Percentiles rank a stretch among this genome's conserved stretches.
Conservation (phyloP, 2,113 vertebrate species). For the Barbus barbus region DNA sequence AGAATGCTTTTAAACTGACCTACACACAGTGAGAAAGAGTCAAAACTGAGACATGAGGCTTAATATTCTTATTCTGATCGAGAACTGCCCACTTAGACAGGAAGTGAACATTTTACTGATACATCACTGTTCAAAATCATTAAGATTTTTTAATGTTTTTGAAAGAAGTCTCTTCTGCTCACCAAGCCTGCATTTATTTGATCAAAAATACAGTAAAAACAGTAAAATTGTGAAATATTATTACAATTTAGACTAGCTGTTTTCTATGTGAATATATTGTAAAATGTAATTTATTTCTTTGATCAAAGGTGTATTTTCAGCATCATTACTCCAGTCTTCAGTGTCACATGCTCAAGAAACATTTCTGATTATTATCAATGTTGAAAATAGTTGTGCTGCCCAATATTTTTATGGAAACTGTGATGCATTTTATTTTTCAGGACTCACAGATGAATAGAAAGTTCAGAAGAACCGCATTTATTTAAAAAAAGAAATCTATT, state of each 20-base stretch:
- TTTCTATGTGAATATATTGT: not conserved
- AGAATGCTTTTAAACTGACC: not conserved
- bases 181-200: not conserved
- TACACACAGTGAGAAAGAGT: not conserved
- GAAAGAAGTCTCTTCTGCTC: no score
- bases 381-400: no score
- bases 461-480: no score
- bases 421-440: not conserved
- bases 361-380: not conserved
- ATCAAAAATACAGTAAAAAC: not conserved
- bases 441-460: no score
- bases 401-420: not conserved
- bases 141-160: no score
- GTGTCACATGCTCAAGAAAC: not conserved
- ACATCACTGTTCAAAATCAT: no score
- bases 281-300: not conserved
- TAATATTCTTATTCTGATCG: no score
- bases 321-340: not conserved
- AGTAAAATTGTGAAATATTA: not conserved
- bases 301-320: not conserved
- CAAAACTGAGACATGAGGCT: no score
- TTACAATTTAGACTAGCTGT: not conserved
- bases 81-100: no score
- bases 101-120: no score
- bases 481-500: no score